A percentile compares a stretch with the other conserved stretches of the same genome.
These are phyloP conservation scores for Mobula birostris DNA, from an alignment of 2,113 vertebrate species.

Conservation along the genomic window DNA sequence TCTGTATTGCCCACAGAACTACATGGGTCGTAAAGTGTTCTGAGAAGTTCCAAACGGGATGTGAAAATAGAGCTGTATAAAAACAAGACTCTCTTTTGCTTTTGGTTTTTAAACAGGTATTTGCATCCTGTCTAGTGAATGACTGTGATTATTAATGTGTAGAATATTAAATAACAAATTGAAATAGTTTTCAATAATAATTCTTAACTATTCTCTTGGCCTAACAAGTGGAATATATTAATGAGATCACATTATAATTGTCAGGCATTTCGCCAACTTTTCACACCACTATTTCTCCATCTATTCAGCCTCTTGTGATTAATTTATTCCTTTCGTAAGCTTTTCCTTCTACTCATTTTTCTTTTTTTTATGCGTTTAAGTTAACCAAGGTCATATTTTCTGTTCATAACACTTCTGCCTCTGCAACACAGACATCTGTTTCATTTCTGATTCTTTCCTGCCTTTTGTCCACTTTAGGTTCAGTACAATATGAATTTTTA, in stretches of 20 bases:
- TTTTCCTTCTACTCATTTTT: neutral
- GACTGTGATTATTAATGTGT: neutral
- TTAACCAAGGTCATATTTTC: neutral
- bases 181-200: neutral
- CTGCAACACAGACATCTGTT: neutral
- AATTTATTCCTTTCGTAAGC: neutral
- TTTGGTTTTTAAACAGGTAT: neutral
- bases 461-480: neutral
- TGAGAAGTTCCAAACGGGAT: neutral
- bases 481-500: neutral
- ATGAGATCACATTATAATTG: neutral
- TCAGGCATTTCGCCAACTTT: slow-evolving; percentile 4
- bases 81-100: neutral
- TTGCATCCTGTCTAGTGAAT: neutral
- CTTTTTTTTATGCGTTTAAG: slow-evolving; percentile 1
- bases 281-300: neutral
- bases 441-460: neutral
- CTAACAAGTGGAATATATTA: neutral
- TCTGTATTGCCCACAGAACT: neutral
- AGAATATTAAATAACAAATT: neutral
- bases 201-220: no score
- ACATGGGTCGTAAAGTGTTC: neutral
- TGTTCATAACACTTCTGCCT: neutral
- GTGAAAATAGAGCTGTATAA: neutral
- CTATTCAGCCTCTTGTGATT: neutral